These are phyloP conservation scores for Girardinus metallicus DNA, from an alignment of 2,797 vertebrate genomes.

Conservation along the genomic window DNA sequence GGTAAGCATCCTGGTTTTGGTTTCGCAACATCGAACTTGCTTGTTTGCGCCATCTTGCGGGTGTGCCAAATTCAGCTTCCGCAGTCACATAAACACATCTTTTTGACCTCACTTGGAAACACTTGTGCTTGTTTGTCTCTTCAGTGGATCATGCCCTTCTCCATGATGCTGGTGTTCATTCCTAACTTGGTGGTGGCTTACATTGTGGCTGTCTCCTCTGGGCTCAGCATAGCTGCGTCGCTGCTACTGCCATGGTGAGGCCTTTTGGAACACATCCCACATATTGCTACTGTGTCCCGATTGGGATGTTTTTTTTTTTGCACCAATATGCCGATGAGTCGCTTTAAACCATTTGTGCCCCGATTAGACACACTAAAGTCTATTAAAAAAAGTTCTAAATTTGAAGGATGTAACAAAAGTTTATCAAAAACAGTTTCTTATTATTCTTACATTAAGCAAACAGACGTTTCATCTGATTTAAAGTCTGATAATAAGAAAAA, in stretches of 20 bases:
- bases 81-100: background rate
- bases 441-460: background rate
- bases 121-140: background rate
- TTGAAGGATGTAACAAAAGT: background rate
- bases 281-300: background rate
- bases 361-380: background rate
- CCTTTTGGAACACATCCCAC: background rate
- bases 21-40: slow-evolving; percentile 3
- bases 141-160: slow-evolving; percentile 95
- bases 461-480: background rate
- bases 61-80: background rate
- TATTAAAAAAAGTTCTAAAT: background rate
- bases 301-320: background rate
- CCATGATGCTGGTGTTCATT: slow-evolving; percentile 89
- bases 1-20: slow-evolving; percentile 77
- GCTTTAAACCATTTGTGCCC: background rate
- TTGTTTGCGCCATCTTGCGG: slow-evolving; percentile 49
- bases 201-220: slow-evolving; percentile 88
- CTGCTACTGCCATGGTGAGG: slow-evolving; percentile 94
- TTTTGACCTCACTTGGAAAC: background rate
- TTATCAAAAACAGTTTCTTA: background rate
- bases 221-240: slow-evolving; percentile 92
- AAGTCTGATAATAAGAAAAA: background rate
- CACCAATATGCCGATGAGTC: background rate
- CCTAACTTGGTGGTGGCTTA: slow-evolving; percentile 91